Percentiles rank a stretch among this genome's conserved stretches.
phyloP scores from a whole-genome alignment of 2,888 invertebrate species.

The Spisula solida region DNA sequence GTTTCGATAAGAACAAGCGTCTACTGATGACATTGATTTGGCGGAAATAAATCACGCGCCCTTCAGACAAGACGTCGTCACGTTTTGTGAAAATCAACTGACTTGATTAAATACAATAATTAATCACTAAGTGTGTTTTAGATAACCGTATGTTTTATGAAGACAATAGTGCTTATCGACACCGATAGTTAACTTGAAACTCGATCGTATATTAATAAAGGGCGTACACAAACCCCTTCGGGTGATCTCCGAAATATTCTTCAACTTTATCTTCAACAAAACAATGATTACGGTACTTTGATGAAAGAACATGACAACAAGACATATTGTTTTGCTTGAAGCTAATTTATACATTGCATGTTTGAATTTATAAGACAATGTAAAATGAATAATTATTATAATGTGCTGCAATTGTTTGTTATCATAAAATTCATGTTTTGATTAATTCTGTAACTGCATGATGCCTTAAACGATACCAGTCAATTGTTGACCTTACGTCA shows the following conservation, averaged over 20 bases:
- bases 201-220: neutral
- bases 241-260: neutral
- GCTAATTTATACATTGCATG: neutral
- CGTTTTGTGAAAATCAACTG: slow-evolving; percentile 46
- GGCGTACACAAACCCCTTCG: neutral
- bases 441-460: no score
- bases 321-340: neutral
- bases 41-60: slow-evolving; percentile 48
- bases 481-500: no score
- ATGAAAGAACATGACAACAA: neutral
- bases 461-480: no score
- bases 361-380: no score
- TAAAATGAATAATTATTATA: no score
- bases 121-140: slow-evolving; percentile 45
- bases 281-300: neutral
- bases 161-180: slow-evolving; percentile 52
- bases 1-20: slow-evolving; percentile 13
- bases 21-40: slow-evolving; percentile 24
- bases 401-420: no score
- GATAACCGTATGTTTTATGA: slow-evolving; percentile 50
- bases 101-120: slow-evolving; percentile 58
- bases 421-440: no score
- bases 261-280: neutral
- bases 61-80: slow-evolving; percentile 57
- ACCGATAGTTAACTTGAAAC: slow-evolving; percentile 24